Evolutionary conservation across 1,140 invertebrate genomes (phyloP).

Genomic region (Microplitis demolitor): DNA sequence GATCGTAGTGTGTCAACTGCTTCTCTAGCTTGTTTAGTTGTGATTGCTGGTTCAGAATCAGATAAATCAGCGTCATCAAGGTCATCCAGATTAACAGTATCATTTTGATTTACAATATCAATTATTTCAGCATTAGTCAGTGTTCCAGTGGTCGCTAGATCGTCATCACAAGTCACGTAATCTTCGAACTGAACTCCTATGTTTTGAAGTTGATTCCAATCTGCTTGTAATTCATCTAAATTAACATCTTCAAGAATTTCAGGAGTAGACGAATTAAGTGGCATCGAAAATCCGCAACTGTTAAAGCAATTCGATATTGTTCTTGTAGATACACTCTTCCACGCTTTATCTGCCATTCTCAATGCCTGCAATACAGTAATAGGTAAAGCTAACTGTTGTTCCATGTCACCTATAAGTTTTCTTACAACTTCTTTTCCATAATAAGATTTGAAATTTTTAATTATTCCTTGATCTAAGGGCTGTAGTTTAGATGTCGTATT

Average conservation of each 20-base stretch:
- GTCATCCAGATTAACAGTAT: constrained; percentile 8
- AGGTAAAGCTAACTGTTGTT: neutral
- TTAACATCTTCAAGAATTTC: neutral
- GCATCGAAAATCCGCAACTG: constrained; percentile 9
- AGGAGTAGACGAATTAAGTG: neutral
- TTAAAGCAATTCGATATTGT: constrained; percentile 16
- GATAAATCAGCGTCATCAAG: neutral
- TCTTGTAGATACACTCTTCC: constrained; percentile 4
- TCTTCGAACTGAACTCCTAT: constrained; percentile 8
- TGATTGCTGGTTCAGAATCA: constrained; percentile 5
- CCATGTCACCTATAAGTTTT: constrained; percentile 13
- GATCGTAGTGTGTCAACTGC: neutral
- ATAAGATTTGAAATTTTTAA: constrained; percentile 48
- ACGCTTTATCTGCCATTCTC: constrained; percentile 6
- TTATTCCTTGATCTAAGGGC: constrained; percentile 60
- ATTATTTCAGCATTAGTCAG: constrained; percentile 8
- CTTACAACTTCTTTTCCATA: constrained; percentile 40
- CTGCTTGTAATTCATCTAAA: neutral
- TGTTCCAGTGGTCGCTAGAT: constrained; percentile 6
- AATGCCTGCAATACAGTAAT: constrained; percentile 11
- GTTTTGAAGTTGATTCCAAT: constrained; percentile 10
- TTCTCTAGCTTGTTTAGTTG: constrained; percentile 3
- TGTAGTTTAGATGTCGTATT: constrained; percentile 61
- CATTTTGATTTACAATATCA: constrained; percentile 4
- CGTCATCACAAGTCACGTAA: constrained; percentile 9